Percentiles rank a stretch among this genome's conserved stretches.
Evolutionary conservation across 2,888 invertebrate genomes (phyloP).

Genomic region (Lypha dubia): DNA sequence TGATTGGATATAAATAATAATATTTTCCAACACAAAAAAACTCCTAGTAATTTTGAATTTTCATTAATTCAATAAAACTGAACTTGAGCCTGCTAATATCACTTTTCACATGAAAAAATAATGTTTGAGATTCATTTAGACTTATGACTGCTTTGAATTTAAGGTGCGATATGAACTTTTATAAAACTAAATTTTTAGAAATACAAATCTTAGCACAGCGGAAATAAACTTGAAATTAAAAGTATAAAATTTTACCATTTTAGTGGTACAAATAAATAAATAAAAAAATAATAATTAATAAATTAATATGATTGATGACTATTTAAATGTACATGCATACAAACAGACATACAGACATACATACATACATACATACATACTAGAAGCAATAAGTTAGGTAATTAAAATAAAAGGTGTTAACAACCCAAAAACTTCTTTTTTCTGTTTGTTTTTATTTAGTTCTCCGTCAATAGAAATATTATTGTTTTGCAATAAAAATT

Average conservation of each 20-base stretch:
- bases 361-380: no score
- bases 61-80: no score
- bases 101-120: no score
- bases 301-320: slow-evolving; percentile 55
- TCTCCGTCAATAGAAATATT: not conserved
- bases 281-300: slow-evolving; percentile 5
- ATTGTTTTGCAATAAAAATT: not conserved
- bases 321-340: no score
- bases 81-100: no score
- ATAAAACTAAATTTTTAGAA: not conserved
- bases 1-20: no score
- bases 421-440: not conserved
- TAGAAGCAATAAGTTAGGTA: not conserved
- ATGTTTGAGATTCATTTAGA: no score
- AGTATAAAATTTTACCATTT: not conserved
- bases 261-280: slow-evolving; percentile 11
- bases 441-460: not conserved
- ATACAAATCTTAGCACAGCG: slow-evolving; percentile 14
- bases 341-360: no score
- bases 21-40: no score
- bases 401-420: not conserved
- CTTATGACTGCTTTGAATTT: not conserved
- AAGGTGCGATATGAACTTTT: not conserved
- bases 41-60: no score
- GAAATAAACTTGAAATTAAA: slow-evolving; percentile 52